Evolutionary conservation across 2,113 vertebrate species (phyloP).

Genomic region (Melanotaenia duboulayi): DNA sequence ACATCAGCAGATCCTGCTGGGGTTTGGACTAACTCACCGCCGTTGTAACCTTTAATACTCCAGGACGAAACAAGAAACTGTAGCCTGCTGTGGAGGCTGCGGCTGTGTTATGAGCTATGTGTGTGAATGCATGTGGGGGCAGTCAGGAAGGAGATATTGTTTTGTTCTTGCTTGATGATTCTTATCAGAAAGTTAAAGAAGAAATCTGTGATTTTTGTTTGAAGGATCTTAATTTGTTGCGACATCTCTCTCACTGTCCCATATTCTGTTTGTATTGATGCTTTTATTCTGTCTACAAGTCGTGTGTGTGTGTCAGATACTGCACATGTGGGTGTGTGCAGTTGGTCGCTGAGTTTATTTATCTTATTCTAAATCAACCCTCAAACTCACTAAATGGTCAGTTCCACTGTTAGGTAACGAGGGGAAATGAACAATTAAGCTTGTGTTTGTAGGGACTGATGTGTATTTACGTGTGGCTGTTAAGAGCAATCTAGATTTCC

Average conservation of each 20-base stretch:
- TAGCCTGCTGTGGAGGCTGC: slow-evolving; percentile 23
- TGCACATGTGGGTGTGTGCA: slow-evolving; percentile 63
- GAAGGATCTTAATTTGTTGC: slow-evolving; percentile 54
- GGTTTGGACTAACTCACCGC: slow-evolving; percentile 46
- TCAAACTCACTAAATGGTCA: slow-evolving; percentile 85
- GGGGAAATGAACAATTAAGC: slow-evolving; percentile 86
- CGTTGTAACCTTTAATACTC: slow-evolving; percentile 59
- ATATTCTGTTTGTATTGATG: slow-evolving; percentile 38
- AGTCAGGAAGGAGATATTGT: slow-evolving; percentile 18
- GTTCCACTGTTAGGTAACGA: slow-evolving; percentile 84
- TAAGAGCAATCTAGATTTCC: slow-evolving; percentile 29
- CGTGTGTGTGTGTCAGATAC: slow-evolving; percentile 30
- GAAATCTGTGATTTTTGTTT: slow-evolving; percentile 42
- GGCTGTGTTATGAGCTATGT: not conserved
- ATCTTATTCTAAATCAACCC: slow-evolving; percentile 85
- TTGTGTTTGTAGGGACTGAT: slow-evolving; percentile 77
- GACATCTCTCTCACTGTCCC: slow-evolving; percentile 49
- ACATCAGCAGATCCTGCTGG: slow-evolving; percentile 52
- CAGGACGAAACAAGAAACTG: slow-evolving; percentile 53
- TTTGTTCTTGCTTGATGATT: slow-evolving; percentile 60
- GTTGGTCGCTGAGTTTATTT: slow-evolving; percentile 85
- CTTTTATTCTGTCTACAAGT: slow-evolving; percentile 23
- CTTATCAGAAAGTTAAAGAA: slow-evolving; percentile 44
- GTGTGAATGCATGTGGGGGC: slow-evolving; percentile 5
- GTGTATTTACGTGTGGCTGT: slow-evolving; percentile 44